Evolutionary conservation across 2,888 invertebrate genomes (phyloP).

Genomic region (Malacosoma neustria): DNA sequence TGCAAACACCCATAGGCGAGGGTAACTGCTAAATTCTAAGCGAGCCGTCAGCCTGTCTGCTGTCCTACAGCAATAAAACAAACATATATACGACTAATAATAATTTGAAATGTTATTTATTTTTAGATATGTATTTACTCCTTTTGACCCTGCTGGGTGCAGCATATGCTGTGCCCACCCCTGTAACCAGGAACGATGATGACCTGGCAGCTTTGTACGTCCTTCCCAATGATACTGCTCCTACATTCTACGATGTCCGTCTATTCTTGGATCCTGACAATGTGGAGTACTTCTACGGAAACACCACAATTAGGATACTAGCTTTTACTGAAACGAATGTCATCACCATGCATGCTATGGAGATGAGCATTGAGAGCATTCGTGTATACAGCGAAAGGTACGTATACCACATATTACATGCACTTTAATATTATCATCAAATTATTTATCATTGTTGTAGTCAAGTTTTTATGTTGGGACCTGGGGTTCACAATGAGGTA

Average conservation of each 20-base stretch:
- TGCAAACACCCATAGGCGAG: too few relatives aligned
- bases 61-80: too few relatives aligned
- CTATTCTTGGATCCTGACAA: slow-evolving; percentile 60
- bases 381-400: slow-evolving; percentile 20
- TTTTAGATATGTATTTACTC: slow-evolving; percentile 57
- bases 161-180: slow-evolving; percentile 26
- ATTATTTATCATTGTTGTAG: too few relatives aligned
- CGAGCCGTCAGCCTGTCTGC: too few relatives aligned
- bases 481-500: too few relatives aligned
- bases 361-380: slow-evolving; percentile 37
- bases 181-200: slow-evolving; percentile 13
- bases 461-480: too few relatives aligned
- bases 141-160: slow-evolving; percentile 38
- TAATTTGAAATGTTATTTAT: too few relatives aligned
- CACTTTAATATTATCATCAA: neutral
- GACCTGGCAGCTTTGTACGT: slow-evolving; percentile 45
- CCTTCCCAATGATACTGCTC: slow-evolving; percentile 68
- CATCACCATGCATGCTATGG: slow-evolving; percentile 64
- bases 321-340: slow-evolving; percentile 28
- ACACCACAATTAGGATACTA: slow-evolving; percentile 49
- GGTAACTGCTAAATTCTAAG: too few relatives aligned
- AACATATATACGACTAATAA: too few relatives aligned
- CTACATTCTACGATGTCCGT: slow-evolving; percentile 66
- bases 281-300: slow-evolving; percentile 51
- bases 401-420: neutral